Conservation (phyloP, 2,797 vertebrate species). For the Melanotaenia pygmaea region DNA sequence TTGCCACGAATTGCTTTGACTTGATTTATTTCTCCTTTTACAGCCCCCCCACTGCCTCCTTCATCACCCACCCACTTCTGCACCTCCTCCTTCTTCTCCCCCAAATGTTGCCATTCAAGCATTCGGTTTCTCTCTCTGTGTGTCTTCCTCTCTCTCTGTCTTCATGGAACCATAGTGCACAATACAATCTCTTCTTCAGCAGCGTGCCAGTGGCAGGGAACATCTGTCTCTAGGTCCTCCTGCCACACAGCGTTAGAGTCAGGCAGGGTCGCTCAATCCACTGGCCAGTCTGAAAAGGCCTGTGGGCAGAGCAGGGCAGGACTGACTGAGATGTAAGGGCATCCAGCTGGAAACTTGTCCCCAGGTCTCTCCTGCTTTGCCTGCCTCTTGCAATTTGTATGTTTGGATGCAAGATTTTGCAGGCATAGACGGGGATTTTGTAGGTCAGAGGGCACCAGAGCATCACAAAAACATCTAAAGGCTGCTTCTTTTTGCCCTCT, state of each 20-base stretch:
- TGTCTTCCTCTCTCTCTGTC: conserved; percentile 30
- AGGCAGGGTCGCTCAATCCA: conserved; percentile 71
- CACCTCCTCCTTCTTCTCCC: conserved; percentile 34
- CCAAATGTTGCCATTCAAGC: conserved; percentile 56
- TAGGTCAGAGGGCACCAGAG: conserved; percentile 67
- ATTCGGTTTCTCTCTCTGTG: conserved; percentile 49
- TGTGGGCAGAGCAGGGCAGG: conserved; percentile 62
- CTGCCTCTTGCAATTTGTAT: conserved; percentile 65
- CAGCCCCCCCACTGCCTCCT: conserved; percentile 44
- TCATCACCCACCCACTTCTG: conserved; percentile 33
- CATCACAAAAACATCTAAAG: conserved; percentile 61
- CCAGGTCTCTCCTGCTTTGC: conserved; percentile 69
- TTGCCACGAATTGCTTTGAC: conserved; percentile 81
- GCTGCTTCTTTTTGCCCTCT: conserved; percentile 47
- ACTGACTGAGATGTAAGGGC: conserved; percentile 58
- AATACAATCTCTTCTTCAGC: conserved; percentile 62
- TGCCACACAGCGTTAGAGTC: conserved; percentile 85
- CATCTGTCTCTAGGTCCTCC: conserved; percentile 88
- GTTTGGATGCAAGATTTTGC: conserved; percentile 52
- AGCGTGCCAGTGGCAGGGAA: conserved; percentile 87
- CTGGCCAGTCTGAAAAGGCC: conserved; percentile 61
- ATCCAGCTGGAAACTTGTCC: conserved; percentile 70
- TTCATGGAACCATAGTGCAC: conserved; percentile 34
- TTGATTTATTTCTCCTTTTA: conserved; percentile 84
- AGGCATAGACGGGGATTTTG: conserved; percentile 48